Evolutionary conservation across 1,140 invertebrate genomes (phyloP), one percentile per base, ranked within the genome.

Genomic region (Notospermus geniculatus): DNA sequence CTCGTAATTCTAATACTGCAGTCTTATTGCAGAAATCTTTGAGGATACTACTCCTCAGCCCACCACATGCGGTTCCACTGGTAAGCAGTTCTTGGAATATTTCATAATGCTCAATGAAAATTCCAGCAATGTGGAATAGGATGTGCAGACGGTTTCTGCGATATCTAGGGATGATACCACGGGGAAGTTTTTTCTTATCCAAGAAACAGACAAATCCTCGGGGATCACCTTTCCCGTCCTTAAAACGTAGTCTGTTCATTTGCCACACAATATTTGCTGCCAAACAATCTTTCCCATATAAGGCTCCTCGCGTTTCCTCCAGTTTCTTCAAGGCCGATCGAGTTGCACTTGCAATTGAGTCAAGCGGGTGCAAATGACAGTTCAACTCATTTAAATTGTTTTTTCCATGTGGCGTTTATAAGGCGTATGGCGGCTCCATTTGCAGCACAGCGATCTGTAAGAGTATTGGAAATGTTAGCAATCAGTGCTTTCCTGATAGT

Each of bases 151-250:
- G 54, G 46, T 65, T 65, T 13, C 64, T 54, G 7, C 64, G 32
- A 39, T 65, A 65, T 1, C 60, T 5, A 9, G 55, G 54, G 27
- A 65, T 1, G 11, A 63, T 9, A 19, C 65, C 62, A 19, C 43
- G 2, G 1, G 32, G 32, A 15, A 66, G 43, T 17, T 27, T n/a
- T 9, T 45, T 7, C 15, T 45, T n/a, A 22, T 57, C 27, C 4
- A 66, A 52, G 30, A 66, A 66, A 11, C 1, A 11, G 2, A 19
- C 45, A 54, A 66, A 66, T 15, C 54, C 65, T 29, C 32, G 29
- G 7, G 64, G 65, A 23, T 66, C 65, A 13, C 62, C 65, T 46
- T 63, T 66, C 2, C 62, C 62, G 30, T 66, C 65, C 45, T 66
- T 66, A 29, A 43, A 60, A 2, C 65, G 28, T 0, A 66, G 29